Percentiles rank a stretch among this genome's conserved stretches.
phyloP scores from a whole-genome alignment of 2,888 invertebrate genomes.

The Dermolepida albohirtum region DNA sequence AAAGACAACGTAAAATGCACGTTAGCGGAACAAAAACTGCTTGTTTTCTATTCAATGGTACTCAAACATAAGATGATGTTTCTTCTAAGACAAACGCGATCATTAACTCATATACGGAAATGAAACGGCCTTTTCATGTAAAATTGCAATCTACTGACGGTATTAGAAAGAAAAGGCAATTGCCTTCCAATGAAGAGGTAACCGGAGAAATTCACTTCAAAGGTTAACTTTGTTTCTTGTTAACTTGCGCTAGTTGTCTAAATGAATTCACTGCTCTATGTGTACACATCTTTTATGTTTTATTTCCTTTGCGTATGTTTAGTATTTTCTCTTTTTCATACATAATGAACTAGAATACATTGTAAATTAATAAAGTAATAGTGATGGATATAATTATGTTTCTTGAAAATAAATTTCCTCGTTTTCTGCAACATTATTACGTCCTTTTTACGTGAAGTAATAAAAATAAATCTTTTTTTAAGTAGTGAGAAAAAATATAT shows the following conservation, averaged over 20 bases:
- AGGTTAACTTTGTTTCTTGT: neutral
- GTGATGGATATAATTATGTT: no score
- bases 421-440: no score
- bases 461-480: no score
- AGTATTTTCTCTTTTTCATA: neutral
- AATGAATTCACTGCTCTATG: neutral
- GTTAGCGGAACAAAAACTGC: slow-evolving; percentile 20
- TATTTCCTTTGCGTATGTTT: slow-evolving; percentile 1
- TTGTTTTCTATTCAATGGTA: slow-evolving; percentile 3
- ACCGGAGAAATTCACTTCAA: slow-evolving; percentile 35
- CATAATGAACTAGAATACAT: no score
- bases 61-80: slow-evolving; percentile 17
- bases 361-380: no score
- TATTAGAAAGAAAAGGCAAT: slow-evolving; percentile 32
- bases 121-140: slow-evolving; percentile 31
- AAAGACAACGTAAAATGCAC: slow-evolving; percentile 3
- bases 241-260: neutral
- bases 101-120: slow-evolving; percentile 40
- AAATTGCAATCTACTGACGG: slow-evolving; percentile 30
- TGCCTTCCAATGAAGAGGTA: slow-evolving; percentile 14
- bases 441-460: no score
- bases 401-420: no score
- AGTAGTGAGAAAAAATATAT: no score
- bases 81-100: slow-evolving; percentile 21
- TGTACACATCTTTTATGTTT: neutral